Evolutionary conservation across 2,797 vertebrate genomes (phyloP).

Genomic region (Sebastes iracundus): DNA sequence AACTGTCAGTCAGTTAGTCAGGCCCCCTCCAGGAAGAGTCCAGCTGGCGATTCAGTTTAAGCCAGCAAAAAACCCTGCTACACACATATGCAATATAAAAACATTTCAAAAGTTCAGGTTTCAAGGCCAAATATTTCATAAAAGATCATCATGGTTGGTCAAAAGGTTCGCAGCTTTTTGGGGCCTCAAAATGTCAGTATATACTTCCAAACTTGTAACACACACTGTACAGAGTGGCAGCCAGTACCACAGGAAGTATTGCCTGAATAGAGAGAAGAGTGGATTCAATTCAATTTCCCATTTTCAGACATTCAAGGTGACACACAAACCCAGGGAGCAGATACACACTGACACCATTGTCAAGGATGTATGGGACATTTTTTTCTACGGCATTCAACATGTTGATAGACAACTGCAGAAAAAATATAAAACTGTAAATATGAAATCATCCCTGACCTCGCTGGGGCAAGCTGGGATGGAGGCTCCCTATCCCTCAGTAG

Average conservation of each 20-base stretch:
- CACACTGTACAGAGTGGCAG: background rate
- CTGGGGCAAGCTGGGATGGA: background rate
- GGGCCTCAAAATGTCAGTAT: background rate
- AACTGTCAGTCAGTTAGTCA: conserved; percentile 27
- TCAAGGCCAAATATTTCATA: conserved; percentile 13
- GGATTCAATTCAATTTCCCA: background rate
- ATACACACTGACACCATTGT: background rate
- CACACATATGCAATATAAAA: background rate
- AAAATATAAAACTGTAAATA: background rate
- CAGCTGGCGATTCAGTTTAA: conserved; percentile 17
- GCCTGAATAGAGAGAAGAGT: background rate
- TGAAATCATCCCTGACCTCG: background rate
- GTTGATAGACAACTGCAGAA: background rate
- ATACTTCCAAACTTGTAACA: background rate
- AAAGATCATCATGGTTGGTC: background rate
- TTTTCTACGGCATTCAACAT: background rate
- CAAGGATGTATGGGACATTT: background rate
- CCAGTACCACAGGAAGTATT: background rate
- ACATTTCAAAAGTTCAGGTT: conserved; percentile 2
- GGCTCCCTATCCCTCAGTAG: background rate
- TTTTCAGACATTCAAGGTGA: background rate
- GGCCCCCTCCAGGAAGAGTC: conserved; percentile 3
- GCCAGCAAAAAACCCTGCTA: background rate
- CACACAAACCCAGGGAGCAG: background rate
- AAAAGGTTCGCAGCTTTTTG: background rate